A percentile compares a stretch with the other conserved stretches of the same genome.
These are phyloP conservation scores for Callopanchax toddi DNA, from an alignment of 2,113 vertebrate genomes.

Conservation along the genomic window DNA sequence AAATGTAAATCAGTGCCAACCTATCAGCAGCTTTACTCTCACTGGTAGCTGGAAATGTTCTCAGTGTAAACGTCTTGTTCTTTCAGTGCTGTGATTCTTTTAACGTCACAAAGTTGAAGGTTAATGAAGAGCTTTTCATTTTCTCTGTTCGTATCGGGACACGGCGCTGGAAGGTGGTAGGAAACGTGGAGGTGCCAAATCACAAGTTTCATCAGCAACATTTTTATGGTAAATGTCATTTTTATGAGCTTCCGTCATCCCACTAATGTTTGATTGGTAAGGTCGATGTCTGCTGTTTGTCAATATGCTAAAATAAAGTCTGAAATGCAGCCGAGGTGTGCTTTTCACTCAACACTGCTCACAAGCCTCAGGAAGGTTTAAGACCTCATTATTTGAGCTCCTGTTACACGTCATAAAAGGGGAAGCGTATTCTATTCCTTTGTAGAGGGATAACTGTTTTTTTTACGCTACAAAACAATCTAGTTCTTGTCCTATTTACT, in stretches of 20 bases:
- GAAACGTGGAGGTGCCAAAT: constrained; percentile 75
- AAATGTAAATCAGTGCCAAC: constrained; percentile 47
- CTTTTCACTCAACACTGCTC: not conserved
- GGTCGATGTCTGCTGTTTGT: constrained; percentile 32
- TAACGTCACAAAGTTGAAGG: constrained; percentile 10
- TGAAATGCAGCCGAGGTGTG: constrained; percentile 20
- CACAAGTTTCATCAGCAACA: constrained; percentile 38
- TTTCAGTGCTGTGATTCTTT: constrained; percentile 45
- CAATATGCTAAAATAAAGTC: constrained; percentile 66
- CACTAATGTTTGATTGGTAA: constrained; percentile 32
- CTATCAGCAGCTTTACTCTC: constrained; percentile 55
- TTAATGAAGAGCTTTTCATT: constrained; percentile 8
- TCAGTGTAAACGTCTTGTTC: constrained; percentile 40
- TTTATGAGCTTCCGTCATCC: constrained; percentile 40
- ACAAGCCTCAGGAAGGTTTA: no score
- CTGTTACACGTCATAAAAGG: no score
- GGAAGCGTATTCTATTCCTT: no score
- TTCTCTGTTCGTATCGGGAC: constrained; percentile 25
- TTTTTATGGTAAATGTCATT: constrained; percentile 35
- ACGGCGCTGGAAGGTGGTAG: constrained; percentile 51
- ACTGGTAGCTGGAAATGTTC: constrained; percentile 57
- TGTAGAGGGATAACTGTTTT: no score
- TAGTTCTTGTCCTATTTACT: no score
- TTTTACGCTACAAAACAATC: no score
- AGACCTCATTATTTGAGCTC: no score